Evolutionary conservation across 2,888 invertebrate species (phyloP), one percentile per base, ranked within the genome.

Genomic region (Agrochola macilenta): DNA sequence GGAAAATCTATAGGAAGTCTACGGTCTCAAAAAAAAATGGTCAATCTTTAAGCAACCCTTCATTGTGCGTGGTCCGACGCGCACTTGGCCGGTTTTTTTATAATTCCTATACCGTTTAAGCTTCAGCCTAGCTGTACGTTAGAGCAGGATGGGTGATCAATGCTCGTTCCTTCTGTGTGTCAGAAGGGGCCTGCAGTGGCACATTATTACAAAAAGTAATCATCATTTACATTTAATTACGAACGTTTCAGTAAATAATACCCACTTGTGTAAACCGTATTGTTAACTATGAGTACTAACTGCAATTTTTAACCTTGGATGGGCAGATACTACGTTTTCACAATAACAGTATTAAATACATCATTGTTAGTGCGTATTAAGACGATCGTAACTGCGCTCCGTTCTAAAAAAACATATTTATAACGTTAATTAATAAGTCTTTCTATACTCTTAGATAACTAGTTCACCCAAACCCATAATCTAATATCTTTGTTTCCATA

Each of bases 221-320:
- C 23, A 30, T 12, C 14, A 69, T 68, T 58, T 68, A 14, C 14
- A 30, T 78, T 60, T 52, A 43, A 43, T 43, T 52, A 52, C n/a
- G 17, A 14, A 8, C 43, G 23, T 17, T 73, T 7, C n/a, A 43
- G 43, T 35, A 69, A 52, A 60, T 52, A 77, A n/a, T 11, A 52
- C 8, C 46, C 76, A 83, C 78, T 83, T 81, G 81, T 72, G 68
- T 54, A 82, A 80, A 69, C 30, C n/a, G 23, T 61, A 81, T 54
- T 66, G 75, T 79, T 65, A 5, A 0, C 14, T 52, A 14, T 9
- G 66, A 46, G 46, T 69, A 69, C 52, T n/a, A n/a, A 76, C 39
- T 76, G 64, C 69, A 76, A 35, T 12, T n/a, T 49, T 57, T 8
- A 39, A 52, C 80, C 78, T 78, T 80, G 78, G 49, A 14, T 64